Evolutionary conservation across 2,888 invertebrate genomes (phyloP), one percentile per base, ranked within the genome.

Genomic region (Apotomis turbidana): DNA sequence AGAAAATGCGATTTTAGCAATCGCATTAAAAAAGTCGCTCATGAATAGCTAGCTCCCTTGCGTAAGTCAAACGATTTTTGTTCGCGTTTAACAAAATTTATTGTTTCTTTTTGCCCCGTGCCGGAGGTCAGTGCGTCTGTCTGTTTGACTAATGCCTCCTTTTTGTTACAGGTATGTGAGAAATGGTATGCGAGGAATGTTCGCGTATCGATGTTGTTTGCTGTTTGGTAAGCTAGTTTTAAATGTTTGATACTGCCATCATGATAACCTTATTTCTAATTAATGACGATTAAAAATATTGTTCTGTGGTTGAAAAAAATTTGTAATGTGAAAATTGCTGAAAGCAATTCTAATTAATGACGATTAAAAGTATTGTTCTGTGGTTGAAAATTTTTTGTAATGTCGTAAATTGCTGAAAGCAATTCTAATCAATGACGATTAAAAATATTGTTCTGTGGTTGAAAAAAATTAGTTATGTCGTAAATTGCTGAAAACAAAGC

Each of bases 81-180:
- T 83, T 77, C 75, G 79, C 84, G 85, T 87, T 90, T 87, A 87
- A 87, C 85, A 80, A 87, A 88, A 90, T 91, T 89, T 90, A 90
- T 90, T 81, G 89, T 83, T 87, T 86, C 85, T 90, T 90, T 88
- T 87, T 83, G 81, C 78, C 76, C 80, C 82, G 77, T 2, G 76
- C 80, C 83, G 82, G 83, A 83, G 84, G 85, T 84, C 83, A 84
- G 78, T 83, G 80, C 82, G 81, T 85, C 85, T 85, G 82, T 77
- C 49, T 58, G 67, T 81, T 78, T 79, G 74, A 75, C 80, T 82
- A 83, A 82, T 81, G 76, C 63, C 75, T 2, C 74, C 76, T 75
- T 77, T 77, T 77, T 74, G 75, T 83, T 80, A 64, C 79, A 83
- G 77, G 78, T 78, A 74, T 59, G 74, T 68, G 58, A 70, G 57